Percentiles rank a stretch among this genome's conserved stretches.
Evolutionary conservation across 1,140 invertebrate genomes (phyloP).

Genomic region (Lutraria rhynchaena): DNA sequence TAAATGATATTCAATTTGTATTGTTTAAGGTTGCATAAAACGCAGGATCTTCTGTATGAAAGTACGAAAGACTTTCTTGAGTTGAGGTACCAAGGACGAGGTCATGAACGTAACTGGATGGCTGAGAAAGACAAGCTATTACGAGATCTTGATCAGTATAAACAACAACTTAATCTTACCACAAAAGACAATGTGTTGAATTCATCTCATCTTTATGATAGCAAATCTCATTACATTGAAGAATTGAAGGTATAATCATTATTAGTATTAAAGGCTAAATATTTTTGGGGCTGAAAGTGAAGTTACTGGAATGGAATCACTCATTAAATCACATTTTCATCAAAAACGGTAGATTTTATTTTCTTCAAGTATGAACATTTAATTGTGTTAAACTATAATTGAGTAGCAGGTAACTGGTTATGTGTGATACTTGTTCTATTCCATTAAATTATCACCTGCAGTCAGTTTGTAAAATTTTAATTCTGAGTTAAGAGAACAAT

Average conservation of each 20-base stretch:
- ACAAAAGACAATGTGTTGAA: slow-evolving; percentile 71
- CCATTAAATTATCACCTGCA: no score
- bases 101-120: slow-evolving; percentile 81
- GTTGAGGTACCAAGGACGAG: slow-evolving; percentile 77
- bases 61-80: slow-evolving; percentile 82
- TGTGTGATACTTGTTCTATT: no score
- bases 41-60: slow-evolving; percentile 82
- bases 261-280: no score
- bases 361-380: no score
- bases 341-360: no score
- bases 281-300: no score
- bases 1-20: background rate
- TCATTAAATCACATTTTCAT: no score
- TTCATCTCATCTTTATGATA: slow-evolving; percentile 67
- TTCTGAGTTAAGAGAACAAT: no score
- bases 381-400: no score
- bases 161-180: slow-evolving; percentile 69
- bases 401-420: no score
- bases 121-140: slow-evolving; percentile 81
- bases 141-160: slow-evolving; percentile 77
- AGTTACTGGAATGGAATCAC: no score
- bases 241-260: slow-evolving; percentile 80
- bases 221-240: slow-evolving; percentile 68
- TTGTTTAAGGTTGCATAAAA: slow-evolving; percentile 80
- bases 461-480: no score